Conservation (phyloP, 2,113 vertebrate species). For the Odocoileus hemionus region DNA sequence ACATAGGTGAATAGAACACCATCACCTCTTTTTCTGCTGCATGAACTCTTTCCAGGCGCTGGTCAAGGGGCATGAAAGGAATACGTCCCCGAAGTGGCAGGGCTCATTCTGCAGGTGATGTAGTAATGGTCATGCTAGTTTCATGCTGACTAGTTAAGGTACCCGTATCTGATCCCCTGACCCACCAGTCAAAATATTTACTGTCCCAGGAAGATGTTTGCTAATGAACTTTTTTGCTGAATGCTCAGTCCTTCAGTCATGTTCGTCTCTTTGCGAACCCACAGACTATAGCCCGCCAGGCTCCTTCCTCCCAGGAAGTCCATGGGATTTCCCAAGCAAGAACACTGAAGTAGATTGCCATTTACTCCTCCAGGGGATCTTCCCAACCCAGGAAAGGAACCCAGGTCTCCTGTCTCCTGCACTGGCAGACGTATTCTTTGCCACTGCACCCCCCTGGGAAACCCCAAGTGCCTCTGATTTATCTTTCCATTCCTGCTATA, state of each 20-base stretch:
- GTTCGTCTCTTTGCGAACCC: background rate
- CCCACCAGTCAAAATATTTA: too few relatives aligned
- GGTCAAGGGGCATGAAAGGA: fast-evolving
- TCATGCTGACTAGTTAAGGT: background rate
- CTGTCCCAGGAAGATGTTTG: background rate
- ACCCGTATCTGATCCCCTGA: background rate
- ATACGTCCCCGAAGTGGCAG: fast-evolving
- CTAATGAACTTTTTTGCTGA: fast-evolving
- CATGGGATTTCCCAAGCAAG: background rate
- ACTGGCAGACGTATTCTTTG: background rate
- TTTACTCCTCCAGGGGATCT: background rate
- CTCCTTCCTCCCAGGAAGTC: background rate
- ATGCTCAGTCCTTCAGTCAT: background rate
- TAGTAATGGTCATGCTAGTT: fast-evolving
- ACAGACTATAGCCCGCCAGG: background rate
- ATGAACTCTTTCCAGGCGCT: fast-evolving
- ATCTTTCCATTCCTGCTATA: fast-evolving
- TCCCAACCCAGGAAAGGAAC: background rate
- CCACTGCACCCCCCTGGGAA: background rate
- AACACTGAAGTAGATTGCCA: background rate
- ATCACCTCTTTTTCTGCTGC: fast-evolving
- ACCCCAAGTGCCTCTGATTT: background rate
- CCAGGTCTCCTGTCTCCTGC: background rate
- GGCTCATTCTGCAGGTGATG: fast-evolving
- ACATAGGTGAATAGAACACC: fast-evolving